phyloP scores from a whole-genome alignment of 2,888 invertebrate species.

The Seira sanloemensis region DNA sequence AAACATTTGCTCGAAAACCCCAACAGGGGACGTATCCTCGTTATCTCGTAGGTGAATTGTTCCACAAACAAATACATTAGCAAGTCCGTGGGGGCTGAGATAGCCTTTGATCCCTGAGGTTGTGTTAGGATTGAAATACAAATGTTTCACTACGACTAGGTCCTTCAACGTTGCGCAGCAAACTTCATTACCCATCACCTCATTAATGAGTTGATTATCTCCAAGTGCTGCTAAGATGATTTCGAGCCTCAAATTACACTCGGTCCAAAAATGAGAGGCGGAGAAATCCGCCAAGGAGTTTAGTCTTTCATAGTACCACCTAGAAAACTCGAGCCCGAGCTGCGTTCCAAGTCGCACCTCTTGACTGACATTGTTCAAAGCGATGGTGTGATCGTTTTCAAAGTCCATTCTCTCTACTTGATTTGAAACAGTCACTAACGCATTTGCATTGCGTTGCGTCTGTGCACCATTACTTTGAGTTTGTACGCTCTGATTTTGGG shows the following conservation, averaged over 20 bases:
- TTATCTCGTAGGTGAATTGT: constrained; percentile 79
- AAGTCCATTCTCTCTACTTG: constrained; percentile 16
- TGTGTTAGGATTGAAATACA: constrained; percentile 81
- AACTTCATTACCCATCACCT: constrained; percentile 74
- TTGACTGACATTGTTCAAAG: constrained; percentile 27
- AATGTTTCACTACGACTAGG: constrained; percentile 75
- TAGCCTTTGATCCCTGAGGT: constrained; percentile 80
- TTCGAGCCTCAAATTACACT: constrained; percentile 76
- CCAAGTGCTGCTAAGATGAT: constrained; percentile 73
- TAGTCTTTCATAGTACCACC: constrained; percentile 79
- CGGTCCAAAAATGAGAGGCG: constrained; percentile 79
- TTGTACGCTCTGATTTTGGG: too few relatives aligned
- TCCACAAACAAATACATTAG: constrained; percentile 81
- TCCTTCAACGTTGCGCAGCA: constrained; percentile 76
- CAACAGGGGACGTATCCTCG: constrained; percentile 76
- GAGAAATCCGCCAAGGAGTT: constrained; percentile 76
- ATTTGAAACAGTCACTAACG: too few relatives aligned
- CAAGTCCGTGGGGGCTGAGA: constrained; percentile 81
- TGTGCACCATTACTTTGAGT: too few relatives aligned
- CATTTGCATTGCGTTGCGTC: neutral
- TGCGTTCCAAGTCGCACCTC: constrained; percentile 65
- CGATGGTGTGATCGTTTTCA: too few relatives aligned
- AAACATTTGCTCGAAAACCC: constrained; percentile 82
- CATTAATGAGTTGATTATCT: constrained; percentile 19
- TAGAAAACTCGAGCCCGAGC: constrained; percentile 79